Evolutionary conservation across 2,113 vertebrate genomes (phyloP), one percentile per base, ranked within the genome.

Genomic region (Ictalurus punctatus): DNA sequence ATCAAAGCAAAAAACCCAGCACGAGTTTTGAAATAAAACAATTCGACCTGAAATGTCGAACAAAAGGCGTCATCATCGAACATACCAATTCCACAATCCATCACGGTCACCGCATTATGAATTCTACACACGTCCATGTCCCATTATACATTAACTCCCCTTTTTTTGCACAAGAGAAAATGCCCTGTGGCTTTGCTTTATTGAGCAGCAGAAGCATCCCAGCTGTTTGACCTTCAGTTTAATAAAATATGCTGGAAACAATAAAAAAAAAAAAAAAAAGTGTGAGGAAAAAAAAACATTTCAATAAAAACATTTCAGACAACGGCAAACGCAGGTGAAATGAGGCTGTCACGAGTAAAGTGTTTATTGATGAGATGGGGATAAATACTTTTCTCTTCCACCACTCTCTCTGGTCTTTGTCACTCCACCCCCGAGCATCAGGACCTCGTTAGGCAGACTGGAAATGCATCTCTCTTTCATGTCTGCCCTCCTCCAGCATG

Each of bases 381-480:
- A 76, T 3, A 74, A 82, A 86, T 88, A 37, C 23, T 63, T 90
- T 92, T 90, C 89, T 54, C 88, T 44, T 81, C 88, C 74, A 58
- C 86, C 83, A 92, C 88, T 73, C 73, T 87, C 82, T 37, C 76
- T 86, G 65, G 88, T 63, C 85, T 88, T 91, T 90, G 90, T 93
- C 89, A 89, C 92, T 92, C 90, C 85, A 80, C 86, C 89, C 86
- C 83, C 89, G 67, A 56, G 90, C 58, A 37, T 88, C 92, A 91
- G 88, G 85, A 67, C 87, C 86, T 90, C 87, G 92, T 94, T 93
- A 93, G 92, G 92, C 92, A 85, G 83, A 90, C 90, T 93, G 88
- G 92, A 93, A 93, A 91, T 5, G 74, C 82, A 44, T 86, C 86
- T 86, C 87, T 48, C 88, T 90, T 93, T 93, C 69, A 91, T 87